Evolutionary conservation across 2,113 vertebrate species (phyloP).

Genomic region (Abramis brama): DNA sequence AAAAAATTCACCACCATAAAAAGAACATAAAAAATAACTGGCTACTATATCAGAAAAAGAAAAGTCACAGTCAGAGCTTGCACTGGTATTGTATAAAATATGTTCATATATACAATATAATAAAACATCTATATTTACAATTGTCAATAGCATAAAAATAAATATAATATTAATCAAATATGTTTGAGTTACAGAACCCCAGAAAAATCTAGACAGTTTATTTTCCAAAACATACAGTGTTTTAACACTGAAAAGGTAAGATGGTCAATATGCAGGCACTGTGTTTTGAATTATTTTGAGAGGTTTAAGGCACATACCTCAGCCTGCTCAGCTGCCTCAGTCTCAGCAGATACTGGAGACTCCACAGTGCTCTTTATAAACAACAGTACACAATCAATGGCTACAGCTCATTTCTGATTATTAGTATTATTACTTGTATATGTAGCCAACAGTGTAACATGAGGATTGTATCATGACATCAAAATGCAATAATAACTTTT

Average conservation of each 20-base stretch:
- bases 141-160: background rate
- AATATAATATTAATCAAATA: background rate
- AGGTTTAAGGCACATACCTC: slow-evolving; percentile 66
- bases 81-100: background rate
- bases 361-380: slow-evolving; percentile 61
- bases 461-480: background rate
- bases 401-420: background rate
- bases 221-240: background rate
- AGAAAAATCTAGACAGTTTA: background rate
- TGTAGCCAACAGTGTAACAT: background rate
- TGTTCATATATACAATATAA: background rate
- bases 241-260: background rate
- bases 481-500: background rate
- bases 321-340: slow-evolving; percentile 65
- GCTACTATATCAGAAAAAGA: background rate
- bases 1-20: background rate
- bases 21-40: background rate
- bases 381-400: slow-evolving; percentile 46
- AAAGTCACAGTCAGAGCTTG: background rate
- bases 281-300: slow-evolving; percentile 1
- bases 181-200: background rate
- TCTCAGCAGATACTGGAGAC: slow-evolving; percentile 66
- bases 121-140: background rate
- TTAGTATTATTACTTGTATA: background rate
- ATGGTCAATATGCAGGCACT: background rate